Base-by-base conservation (phyloP, 2,888 invertebrate genomes). In the Vannuccia rotundouncinata region DNA sequence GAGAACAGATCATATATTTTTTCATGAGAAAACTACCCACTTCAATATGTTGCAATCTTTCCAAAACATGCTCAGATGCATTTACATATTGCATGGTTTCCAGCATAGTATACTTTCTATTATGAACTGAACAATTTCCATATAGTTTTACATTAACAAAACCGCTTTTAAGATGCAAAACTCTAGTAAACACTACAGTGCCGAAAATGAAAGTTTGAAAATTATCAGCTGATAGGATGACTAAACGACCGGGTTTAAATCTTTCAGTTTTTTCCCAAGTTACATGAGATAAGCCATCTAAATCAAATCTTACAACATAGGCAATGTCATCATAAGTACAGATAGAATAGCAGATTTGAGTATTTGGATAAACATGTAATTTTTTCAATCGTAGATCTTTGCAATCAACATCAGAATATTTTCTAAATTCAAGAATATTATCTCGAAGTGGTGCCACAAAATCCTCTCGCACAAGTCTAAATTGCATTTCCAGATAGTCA, bases 391-490 rank as follows among this genome's bases (percentile, higher is more conserved):
- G 17, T 17, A 17, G 45, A 45, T 45, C 45, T 17, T 45, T 45
- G 45, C 5, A 45, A 5, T 45, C 45, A 22, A 84, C 79, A 78
- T 83, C 82, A 28, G 29, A 31, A 22, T 81, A 59, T 22, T 29
- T 74, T 82, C 89, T 84, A 83, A 90, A 91, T 84, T 90, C 89
- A 83, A 85, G 85, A 86, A 93, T 90, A 82, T 92, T 92, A 84
- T 92, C 90, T 60, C 92, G 88, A 30, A 95, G 86, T 0, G 94
- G 93, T 22, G 90, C 90, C 31, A 93, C 90, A 85, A 92, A 93
- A 87, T 95, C 94, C 88, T 94, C 94, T 30, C 93, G 88, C 74
- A 94, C 85, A 31, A 94, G 89, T 29, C 92, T 90, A 84, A 93
- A 93, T 84, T 94, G 94, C 0, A 85, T 89, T 83, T 93, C 92